Evolutionary conservation across 2,113 vertebrate genomes (phyloP).

Genomic region (Apodemus sylvaticus): DNA sequence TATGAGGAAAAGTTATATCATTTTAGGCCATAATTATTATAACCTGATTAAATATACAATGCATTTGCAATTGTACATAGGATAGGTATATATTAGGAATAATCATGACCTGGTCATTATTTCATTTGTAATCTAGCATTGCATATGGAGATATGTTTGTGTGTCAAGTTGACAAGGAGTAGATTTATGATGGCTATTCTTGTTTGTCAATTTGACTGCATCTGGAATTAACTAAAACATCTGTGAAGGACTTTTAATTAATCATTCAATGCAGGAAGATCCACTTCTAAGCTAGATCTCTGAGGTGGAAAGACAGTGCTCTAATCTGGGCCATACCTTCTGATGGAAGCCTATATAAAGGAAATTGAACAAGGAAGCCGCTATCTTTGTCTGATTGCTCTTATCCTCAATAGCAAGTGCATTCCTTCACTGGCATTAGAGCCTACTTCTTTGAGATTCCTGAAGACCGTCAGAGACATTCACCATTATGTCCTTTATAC

Average conservation of each 20-base stretch:
- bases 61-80: background rate
- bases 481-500: background rate
- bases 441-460: background rate
- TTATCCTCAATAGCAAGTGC: background rate
- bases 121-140: background rate
- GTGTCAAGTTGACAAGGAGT: background rate
- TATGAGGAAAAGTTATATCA: background rate
- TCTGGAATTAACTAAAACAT: background rate
- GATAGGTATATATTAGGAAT: background rate
- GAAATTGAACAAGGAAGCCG: background rate
- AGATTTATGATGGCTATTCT: background rate
- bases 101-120: background rate
- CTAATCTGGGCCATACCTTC: background rate
- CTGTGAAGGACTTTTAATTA: background rate
- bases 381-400: background rate
- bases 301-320: background rate
- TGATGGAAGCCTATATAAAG: background rate
- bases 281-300: background rate
- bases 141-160: background rate
- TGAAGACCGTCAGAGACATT: background rate
- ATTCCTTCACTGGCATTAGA: background rate
- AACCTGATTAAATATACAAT: background rate
- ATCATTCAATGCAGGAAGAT: background rate
- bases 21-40: background rate
- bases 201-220: background rate